Percentiles rank a stretch among this genome's conserved stretches.
Conservation (phyloP, 1,140 invertebrate species). For the Spodoptera litura region DNA sequence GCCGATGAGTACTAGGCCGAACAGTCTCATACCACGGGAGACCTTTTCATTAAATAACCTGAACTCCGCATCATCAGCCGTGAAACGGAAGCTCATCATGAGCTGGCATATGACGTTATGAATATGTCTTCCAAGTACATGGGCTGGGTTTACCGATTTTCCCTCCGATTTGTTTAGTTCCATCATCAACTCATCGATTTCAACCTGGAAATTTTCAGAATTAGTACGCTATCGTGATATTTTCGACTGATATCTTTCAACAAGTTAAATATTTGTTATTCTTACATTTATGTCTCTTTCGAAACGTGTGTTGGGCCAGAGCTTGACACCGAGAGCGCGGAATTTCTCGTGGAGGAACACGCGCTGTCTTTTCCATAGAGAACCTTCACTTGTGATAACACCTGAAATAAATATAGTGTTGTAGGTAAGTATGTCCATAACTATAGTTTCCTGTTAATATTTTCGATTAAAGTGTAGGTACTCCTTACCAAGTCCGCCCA, state of each 20-base stretch:
- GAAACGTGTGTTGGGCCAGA: conserved; percentile 56
- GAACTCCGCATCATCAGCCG: conserved; percentile 90
- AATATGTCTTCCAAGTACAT: conserved; percentile 89
- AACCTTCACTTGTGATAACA: conserved; percentile 93
- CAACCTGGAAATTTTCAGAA: conserved; percentile 84
- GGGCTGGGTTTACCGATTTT: conserved; percentile 88
- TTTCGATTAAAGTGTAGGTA: neutral
- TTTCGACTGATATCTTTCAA: no score
- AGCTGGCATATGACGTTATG: conserved; percentile 95
- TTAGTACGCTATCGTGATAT: no score
- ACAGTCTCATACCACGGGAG: conserved; percentile 93
- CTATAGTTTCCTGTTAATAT: no score
- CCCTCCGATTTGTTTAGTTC: conserved; percentile 86
- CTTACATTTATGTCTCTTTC: conserved; percentile 62
- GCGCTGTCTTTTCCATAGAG: conserved; percentile 94
- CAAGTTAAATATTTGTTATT: no score
- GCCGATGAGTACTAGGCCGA: conserved; percentile 90
- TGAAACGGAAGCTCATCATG: conserved; percentile 93
- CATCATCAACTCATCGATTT: conserved; percentile 90
- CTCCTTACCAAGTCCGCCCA: conserved; percentile 59
- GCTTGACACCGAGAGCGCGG: conserved; percentile 91
- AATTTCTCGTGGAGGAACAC: conserved; percentile 94
- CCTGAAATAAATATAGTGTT: conserved; percentile 86
- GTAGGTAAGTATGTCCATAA: no score
- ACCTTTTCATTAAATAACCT: conserved; percentile 91